Evolutionary conservation across 1,140 invertebrate species (phyloP).

Genomic region (Dryas iulia): DNA sequence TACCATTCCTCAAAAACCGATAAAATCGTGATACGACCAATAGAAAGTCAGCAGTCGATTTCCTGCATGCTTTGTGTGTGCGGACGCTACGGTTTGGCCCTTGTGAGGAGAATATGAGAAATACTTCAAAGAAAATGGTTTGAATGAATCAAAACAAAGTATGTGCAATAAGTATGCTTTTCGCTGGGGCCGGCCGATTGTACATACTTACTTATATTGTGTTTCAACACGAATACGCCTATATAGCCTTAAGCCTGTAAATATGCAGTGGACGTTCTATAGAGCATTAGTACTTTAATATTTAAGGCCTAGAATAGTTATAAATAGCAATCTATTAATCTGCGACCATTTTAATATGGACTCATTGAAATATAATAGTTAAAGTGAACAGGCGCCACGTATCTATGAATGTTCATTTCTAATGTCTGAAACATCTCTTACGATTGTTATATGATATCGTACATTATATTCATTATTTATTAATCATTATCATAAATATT

Average conservation of each 20-base stretch:
- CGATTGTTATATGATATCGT: conserved; percentile 32
- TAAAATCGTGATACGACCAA: background rate
- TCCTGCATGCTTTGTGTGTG: conserved; percentile 75
- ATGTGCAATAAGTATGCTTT: conserved; percentile 35
- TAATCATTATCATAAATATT: background rate
- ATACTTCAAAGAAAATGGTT: conserved; percentile 20
- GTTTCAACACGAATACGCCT: conserved; percentile 48
- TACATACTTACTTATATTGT: conserved; percentile 69
- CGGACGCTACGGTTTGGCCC: conserved; percentile 54
- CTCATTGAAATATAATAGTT: conserved; percentile 5
- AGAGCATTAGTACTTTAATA: background rate
- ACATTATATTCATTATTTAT: background rate
- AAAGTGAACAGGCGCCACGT: background rate
- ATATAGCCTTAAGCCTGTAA: conserved; percentile 55
- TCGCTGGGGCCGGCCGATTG: conserved; percentile 53
- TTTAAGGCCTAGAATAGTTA: background rate
- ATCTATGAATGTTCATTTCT: conserved; percentile 3
- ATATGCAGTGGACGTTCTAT: conserved; percentile 2
- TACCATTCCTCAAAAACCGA: conserved; percentile 7
- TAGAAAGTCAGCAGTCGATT: conserved; percentile 35
- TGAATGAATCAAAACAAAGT: conserved; percentile 26
- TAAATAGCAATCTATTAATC: background rate
- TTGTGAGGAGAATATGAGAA: conserved; percentile 43
- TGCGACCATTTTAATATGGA: background rate
- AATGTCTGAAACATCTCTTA: conserved; percentile 70